phyloP scores from a whole-genome alignment of 2,888 invertebrate species.

The Amiota mariae region DNA sequence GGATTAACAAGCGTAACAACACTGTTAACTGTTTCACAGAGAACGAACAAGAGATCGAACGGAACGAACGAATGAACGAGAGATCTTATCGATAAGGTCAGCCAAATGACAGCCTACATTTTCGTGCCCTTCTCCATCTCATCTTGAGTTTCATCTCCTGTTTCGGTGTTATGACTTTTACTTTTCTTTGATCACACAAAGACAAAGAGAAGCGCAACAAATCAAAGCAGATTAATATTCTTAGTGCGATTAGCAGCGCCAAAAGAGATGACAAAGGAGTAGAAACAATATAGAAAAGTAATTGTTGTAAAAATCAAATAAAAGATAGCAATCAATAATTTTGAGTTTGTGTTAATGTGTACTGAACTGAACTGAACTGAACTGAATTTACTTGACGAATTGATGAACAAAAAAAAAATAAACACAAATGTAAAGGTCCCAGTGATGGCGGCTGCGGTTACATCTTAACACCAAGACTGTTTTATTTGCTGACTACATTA shows the following conservation, averaged over 20 bases:
- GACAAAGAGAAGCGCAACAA: slow-evolving; percentile 37
- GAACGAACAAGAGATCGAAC: too few relatives aligned
- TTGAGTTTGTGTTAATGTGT: slow-evolving; percentile 49
- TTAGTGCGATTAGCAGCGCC: slow-evolving; percentile 40
- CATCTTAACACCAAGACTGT: slow-evolving; percentile 25
- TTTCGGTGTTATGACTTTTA: slow-evolving; percentile 58
- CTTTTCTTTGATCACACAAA: slow-evolving; percentile 53
- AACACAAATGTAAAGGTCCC: neutral
- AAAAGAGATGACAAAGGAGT: slow-evolving; percentile 23
- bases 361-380: neutral
- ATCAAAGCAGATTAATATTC: slow-evolving; percentile 62
- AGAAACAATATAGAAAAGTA: slow-evolving; percentile 13
- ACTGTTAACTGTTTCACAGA: slow-evolving; percentile 18
- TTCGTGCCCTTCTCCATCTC: neutral
- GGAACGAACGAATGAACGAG: too few relatives aligned
- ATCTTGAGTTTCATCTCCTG: too few relatives aligned
- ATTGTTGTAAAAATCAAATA: slow-evolving; percentile 28
- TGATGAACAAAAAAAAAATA: slow-evolving; percentile 31
- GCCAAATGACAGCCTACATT: slow-evolving; percentile 8
- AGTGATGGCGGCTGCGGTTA: slow-evolving; percentile 13
- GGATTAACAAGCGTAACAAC: slow-evolving; percentile 26
- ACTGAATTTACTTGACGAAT: neutral
- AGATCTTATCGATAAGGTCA: slow-evolving; percentile 53
- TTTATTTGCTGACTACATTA: neutral
- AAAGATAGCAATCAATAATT: slow-evolving; percentile 55